A percentile compares a stretch with the other conserved stretches of the same genome.
Evolutionary conservation across 2,113 vertebrate species (phyloP).

Genomic region (Leptocoma aspasia): DNA sequence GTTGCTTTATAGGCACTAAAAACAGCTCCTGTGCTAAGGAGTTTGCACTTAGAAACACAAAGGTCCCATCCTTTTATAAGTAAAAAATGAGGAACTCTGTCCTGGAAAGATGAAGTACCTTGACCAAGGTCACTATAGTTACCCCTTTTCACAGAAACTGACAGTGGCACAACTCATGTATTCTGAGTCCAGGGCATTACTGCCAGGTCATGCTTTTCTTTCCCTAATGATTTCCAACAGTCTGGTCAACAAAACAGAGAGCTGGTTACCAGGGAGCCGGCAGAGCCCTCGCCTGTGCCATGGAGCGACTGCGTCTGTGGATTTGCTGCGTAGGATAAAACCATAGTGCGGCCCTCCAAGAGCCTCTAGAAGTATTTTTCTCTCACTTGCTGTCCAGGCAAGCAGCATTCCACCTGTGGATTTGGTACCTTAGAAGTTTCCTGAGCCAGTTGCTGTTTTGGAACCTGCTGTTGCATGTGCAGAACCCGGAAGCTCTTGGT

Average conservation of each 20-base stretch:
- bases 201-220: neutral
- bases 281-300: neutral
- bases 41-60: neutral
- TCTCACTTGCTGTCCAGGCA: neutral
- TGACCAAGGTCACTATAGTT: neutral
- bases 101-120: neutral
- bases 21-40: neutral
- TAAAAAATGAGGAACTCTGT: neutral
- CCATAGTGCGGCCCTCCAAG: neutral
- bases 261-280: neutral
- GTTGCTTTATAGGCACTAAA: neutral
- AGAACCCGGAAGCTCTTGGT: neutral
- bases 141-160: neutral
- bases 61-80: neutral
- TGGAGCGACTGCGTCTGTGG: neutral
- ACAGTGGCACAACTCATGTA: neutral
- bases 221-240: neutral
- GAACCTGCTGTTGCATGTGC: neutral
- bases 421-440: neutral
- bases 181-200: neutral
- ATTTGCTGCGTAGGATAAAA: neutral
- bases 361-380: neutral
- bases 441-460: neutral
- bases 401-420: neutral
- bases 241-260: slow-evolving; percentile 6